phyloP scores from a whole-genome alignment of 1,140 invertebrate genomes.

The Steinernema khuongi region DNA sequence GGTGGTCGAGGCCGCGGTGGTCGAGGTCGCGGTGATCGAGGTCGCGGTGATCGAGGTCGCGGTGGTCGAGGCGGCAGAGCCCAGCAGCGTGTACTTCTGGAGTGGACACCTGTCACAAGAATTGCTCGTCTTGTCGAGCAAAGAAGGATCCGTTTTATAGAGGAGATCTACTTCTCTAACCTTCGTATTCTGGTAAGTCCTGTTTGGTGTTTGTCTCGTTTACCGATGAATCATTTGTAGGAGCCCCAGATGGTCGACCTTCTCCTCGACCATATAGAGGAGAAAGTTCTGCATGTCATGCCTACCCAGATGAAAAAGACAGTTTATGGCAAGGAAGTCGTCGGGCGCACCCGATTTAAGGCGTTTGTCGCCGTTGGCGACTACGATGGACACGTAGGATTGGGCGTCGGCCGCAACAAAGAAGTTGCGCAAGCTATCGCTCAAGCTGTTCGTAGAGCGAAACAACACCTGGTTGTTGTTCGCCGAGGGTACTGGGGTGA shows the following conservation, averaged over 20 bases:
- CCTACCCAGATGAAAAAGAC: conserved; percentile 99
- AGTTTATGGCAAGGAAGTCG: too few species aligned
- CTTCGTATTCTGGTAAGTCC: conserved; percentile 82
- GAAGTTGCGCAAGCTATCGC: conserved; percentile 99
- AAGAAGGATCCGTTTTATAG: conserved; percentile 87
- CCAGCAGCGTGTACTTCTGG: too few species aligned
- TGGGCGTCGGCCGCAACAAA: conserved; percentile 98
- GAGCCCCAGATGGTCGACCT: conserved; percentile 98
- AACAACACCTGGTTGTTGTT: conserved; percentile 95
- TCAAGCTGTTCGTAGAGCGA: conserved; percentile 95
- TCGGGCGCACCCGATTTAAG: conserved; percentile 98
- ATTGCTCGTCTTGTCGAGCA: conserved; percentile 91
- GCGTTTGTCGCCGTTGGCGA: conserved; percentile 88
- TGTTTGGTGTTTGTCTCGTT: background rate
- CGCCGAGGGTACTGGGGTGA: conserved; percentile 98
- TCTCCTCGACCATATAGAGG: conserved; percentile 88
- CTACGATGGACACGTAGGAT: conserved; percentile 94
- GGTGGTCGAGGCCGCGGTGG: conserved; percentile 70
- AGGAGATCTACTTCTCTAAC: conserved; percentile 97
- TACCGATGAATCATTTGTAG: conserved; percentile 59
- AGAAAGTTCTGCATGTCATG: conserved; percentile 98
- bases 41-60: conserved; percentile 68
- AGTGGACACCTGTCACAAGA: conserved; percentile 95
- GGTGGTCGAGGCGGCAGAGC: conserved; percentile 96
- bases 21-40: conserved; percentile 65